Conservation (phyloP, 2,888 invertebrate genomes). For the Chironomus tentans region DNA sequence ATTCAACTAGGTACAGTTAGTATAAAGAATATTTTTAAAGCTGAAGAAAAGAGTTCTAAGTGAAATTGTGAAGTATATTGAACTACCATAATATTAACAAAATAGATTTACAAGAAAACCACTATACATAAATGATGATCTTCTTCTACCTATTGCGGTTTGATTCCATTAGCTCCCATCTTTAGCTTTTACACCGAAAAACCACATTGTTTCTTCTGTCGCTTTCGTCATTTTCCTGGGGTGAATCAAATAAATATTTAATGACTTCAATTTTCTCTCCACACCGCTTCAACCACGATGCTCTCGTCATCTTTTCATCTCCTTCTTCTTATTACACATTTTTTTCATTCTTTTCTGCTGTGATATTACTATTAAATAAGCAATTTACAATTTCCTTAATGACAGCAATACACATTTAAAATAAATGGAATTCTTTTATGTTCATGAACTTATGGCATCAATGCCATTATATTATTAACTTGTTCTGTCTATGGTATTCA, state of each 20-base stretch:
- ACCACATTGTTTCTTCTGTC: slow-evolving; percentile 18
- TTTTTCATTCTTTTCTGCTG: neutral
- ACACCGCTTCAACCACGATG: neutral
- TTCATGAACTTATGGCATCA: slow-evolving; percentile 7
- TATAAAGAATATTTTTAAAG: too few species aligned
- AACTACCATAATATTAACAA: neutral
- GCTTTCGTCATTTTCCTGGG: slow-evolving; percentile 3
- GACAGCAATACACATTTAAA: slow-evolving; percentile 11
- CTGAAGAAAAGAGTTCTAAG: too few species aligned
- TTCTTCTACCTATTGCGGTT: slow-evolving; percentile 11
- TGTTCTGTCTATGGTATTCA: neutral
- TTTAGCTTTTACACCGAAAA: slow-evolving; percentile 1
- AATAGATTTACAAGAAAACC: neutral
- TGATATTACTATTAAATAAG: slow-evolving; percentile 3
- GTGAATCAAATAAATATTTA: slow-evolving; percentile 20
- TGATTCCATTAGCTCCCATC: slow-evolving; percentile 20
- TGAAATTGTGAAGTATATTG: neutral
- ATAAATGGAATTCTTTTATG: slow-evolving; percentile 16
- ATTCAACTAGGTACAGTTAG: too few species aligned
- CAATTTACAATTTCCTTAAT: slow-evolving; percentile 18
- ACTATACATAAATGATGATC: slow-evolving; percentile 13
- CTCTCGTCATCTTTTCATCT: slow-evolving; percentile 1
- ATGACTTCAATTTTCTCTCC: slow-evolving; percentile 16
- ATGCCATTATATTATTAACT: neutral
- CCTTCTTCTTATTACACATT: neutral